Evolutionary conservation across 2,113 vertebrate genomes (phyloP).

Genomic region (Diphyllodes magnificus): DNA sequence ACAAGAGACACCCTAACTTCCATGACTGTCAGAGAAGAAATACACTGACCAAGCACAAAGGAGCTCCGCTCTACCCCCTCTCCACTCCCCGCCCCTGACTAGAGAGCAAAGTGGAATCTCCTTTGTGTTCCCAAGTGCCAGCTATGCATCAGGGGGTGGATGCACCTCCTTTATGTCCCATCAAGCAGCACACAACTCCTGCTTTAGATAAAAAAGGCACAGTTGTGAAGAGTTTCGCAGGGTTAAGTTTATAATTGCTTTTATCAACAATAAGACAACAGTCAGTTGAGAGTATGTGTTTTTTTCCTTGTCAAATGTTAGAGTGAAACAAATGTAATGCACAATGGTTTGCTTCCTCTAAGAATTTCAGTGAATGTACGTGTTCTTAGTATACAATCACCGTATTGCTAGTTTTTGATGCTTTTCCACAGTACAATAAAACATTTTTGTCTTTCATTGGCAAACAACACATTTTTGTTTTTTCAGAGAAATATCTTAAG

Average conservation of each 20-base stretch:
- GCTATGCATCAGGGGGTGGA: neutral
- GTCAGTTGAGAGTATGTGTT: neutral
- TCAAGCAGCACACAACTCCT: neutral
- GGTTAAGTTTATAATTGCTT: neutral
- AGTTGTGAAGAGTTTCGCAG: neutral
- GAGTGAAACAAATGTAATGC: neutral
- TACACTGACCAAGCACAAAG: neutral
- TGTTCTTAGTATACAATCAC: neutral
- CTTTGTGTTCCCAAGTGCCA: neutral
- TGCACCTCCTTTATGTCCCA: neutral
- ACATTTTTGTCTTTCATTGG: neutral
- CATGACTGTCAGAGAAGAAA: neutral
- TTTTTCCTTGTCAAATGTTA: neutral
- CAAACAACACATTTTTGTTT: neutral
- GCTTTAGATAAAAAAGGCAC: neutral
- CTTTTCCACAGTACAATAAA: neutral
- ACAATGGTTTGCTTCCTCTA: neutral
- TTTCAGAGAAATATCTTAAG: neutral
- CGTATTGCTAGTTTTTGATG: neutral
- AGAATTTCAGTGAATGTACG: neutral
- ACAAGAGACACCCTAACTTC: neutral
- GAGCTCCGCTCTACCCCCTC: rapidly evolving
- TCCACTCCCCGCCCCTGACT: rapidly evolving
- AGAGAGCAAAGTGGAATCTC: neutral
- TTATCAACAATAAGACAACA: neutral